Evolutionary conservation across 2,888 invertebrate species (phyloP), one percentile per base, ranked within the genome.

Genomic region (Noctuana brunneofusca): DNA sequence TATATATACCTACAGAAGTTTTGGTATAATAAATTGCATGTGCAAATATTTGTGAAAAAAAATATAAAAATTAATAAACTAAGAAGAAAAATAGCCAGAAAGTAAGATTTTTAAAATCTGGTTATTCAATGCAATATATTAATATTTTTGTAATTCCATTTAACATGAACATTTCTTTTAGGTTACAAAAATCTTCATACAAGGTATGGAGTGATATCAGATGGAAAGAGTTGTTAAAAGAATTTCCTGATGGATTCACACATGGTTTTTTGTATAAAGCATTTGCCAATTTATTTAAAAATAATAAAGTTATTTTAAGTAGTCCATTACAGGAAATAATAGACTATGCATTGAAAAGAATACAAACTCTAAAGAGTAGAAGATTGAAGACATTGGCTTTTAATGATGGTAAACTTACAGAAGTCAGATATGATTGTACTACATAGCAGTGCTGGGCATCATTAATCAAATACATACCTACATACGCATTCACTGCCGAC

Each of bases 151-250:
- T 14, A 8, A 14, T 43, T 14, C 41, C 4, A 6, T 14, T 5
- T 43, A 8, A 16, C 11, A 18, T 9, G 8, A 46, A 50, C 14
- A 11, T 20, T 9, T 55, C 32, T 85, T 84, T 65, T 76, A 89
- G 87, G 64, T 68, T 88, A 52, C 72, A 54, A 59, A 66, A 65
- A 9, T 78, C 76, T 41, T 63, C 78, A 1, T 88, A 84, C 64
- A 72, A 78, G 72, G 71, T 86, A 22, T 89, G 89, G 89, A 75
- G 74, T 58, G 89, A 89, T 65, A 87, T 89, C 49, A 71, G 79
- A 66, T 89, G 89, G 89, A 84, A 83, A 68, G 80, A 87, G 55
- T 56, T 89, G 20, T 62, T 72, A 5, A 70, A 71, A 38, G 68
- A 80, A 43, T 87, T 86, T 67, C 79, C 86, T 55, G 84, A 84